Conservation (phyloP, 2,888 invertebrate genomes). For the Hydroisotoma schaefferi region DNA sequence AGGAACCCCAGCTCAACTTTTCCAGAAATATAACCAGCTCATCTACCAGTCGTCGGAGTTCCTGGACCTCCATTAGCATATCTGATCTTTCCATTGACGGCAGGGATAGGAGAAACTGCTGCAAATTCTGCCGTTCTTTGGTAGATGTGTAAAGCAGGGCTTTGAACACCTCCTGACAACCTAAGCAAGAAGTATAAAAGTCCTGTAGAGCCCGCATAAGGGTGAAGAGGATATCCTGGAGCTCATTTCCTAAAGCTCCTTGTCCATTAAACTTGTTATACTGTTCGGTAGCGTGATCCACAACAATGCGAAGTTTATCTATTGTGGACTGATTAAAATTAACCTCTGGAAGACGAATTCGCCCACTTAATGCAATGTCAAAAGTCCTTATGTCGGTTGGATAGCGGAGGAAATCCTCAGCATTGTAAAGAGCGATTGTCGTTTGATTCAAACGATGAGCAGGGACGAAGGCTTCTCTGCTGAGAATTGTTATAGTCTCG, state of each 20-base stretch:
- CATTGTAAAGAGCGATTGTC: conserved; percentile 37
- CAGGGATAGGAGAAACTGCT: conserved; percentile 38
- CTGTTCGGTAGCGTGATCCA: conserved; percentile 37
- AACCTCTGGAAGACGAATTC: conserved; percentile 33
- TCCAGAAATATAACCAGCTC: conserved; percentile 44
- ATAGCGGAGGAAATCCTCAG: conserved; percentile 44
- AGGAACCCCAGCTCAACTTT: conserved; percentile 45
- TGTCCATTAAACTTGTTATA: conserved; percentile 37
- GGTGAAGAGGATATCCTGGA: conserved; percentile 34
- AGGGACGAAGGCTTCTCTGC: conserved; percentile 42
- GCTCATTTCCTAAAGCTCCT: conserved; percentile 28
- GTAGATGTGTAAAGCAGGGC: conserved; percentile 36
- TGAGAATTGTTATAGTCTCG: conserved; percentile 26
- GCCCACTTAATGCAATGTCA: conserved; percentile 22
- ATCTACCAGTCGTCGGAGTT: conserved; percentile 37
- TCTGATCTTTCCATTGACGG: conserved; percentile 44
- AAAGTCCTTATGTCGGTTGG: conserved; percentile 34
- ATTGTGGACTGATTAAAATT: conserved; percentile 30
- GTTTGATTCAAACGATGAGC: conserved; percentile 44
- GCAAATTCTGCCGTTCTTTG: conserved; percentile 34
- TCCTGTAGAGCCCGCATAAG: conserved; percentile 42
- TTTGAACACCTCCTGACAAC: conserved; percentile 44
- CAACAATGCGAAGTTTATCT: conserved; percentile 35
- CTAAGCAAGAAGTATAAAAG: conserved; percentile 33
- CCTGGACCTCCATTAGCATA: conserved; percentile 42